phyloP scores from a whole-genome alignment of 1,140 invertebrate species.

The Himalopsyche phryganea region DNA sequence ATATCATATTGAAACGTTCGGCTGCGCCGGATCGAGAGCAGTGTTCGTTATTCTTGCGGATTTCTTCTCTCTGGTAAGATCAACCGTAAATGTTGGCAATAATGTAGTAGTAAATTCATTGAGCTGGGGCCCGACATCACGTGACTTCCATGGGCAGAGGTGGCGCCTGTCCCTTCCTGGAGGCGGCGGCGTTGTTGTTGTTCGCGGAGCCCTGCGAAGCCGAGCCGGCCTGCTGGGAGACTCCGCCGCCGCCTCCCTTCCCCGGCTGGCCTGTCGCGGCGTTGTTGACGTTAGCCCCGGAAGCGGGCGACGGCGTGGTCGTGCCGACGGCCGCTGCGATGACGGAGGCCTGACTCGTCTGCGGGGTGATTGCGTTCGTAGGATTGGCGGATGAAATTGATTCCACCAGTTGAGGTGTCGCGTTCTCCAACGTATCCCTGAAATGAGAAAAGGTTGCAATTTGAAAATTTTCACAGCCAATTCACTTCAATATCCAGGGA shows the following conservation, averaged over 20 bases:
- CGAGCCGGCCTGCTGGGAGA: neutral
- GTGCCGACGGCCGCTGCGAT: neutral
- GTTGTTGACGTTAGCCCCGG: neutral
- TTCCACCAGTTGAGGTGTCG: neutral
- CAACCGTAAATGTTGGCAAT: no score
- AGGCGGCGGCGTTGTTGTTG: constrained; percentile 4
- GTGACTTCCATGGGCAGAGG: constrained; percentile 31
- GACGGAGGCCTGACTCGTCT: neutral
- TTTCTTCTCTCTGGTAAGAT: no score
- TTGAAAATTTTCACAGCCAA: no score
- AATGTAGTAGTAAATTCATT: neutral
- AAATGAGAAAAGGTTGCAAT: no score
- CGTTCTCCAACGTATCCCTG: no score
- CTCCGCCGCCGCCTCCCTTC: neutral
- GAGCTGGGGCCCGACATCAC: constrained; percentile 30
- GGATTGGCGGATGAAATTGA: neutral
- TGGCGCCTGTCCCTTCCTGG: constrained; percentile 20
- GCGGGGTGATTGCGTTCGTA: neutral
- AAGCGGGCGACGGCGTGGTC: neutral
- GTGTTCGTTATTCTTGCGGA: no score
- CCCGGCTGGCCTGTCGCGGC: neutral
- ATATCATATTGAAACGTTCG: no score
- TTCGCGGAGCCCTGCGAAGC: constrained; percentile 9
- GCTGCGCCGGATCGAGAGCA: no score
- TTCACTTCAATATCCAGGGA: no score